A percentile compares a stretch with the other conserved stretches of the same genome.
These are phyloP conservation scores for Drosophila bifasciata DNA, from an alignment of 1,140 invertebrate species.

Conservation along the genomic window DNA sequence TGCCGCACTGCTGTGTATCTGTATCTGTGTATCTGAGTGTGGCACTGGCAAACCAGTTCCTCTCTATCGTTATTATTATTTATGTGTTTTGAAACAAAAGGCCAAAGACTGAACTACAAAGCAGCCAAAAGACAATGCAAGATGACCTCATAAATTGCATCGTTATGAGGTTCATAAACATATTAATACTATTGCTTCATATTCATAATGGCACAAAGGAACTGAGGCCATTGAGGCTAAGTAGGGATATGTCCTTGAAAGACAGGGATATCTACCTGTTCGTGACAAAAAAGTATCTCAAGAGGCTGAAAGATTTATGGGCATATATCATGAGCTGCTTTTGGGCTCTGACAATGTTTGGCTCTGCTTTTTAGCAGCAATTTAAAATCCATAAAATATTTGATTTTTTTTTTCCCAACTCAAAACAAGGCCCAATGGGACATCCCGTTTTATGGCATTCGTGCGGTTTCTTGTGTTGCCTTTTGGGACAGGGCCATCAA, in stretches of 20 bases:
- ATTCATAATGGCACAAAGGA: constrained; percentile 58
- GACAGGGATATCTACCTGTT: constrained; percentile 7
- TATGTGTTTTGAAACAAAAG: constrained; percentile 48
- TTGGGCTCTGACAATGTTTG: too few relatives aligned
- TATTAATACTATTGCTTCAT: constrained; percentile 71
- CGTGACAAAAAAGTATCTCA: constrained; percentile 4
- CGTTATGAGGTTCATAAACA: constrained; percentile 77
- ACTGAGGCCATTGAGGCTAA: constrained; percentile 35
- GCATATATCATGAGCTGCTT: not conserved
- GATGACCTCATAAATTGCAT: constrained; percentile 74
- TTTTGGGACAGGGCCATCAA: constrained; percentile 39
- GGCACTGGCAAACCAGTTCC: constrained; percentile 38
- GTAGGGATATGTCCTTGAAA: constrained; percentile 59
- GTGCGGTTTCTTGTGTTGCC: constrained; percentile 28
- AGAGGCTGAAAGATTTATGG: constrained; percentile 56
- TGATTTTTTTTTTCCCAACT: constrained; percentile 42
- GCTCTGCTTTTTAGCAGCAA: constrained; percentile 60
- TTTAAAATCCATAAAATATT: constrained; percentile 74
- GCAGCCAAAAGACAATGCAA: constrained; percentile 19
- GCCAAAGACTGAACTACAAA: constrained; percentile 31
- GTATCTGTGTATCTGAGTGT: not conserved
- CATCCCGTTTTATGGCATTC: constrained; percentile 51
- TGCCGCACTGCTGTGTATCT: constrained; percentile 40
- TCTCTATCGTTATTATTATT: constrained; percentile 39
- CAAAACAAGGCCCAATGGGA: constrained; percentile 39